Evolutionary conservation across 2,888 invertebrate genomes (phyloP).

Genomic region (Dusona sp.): DNA sequence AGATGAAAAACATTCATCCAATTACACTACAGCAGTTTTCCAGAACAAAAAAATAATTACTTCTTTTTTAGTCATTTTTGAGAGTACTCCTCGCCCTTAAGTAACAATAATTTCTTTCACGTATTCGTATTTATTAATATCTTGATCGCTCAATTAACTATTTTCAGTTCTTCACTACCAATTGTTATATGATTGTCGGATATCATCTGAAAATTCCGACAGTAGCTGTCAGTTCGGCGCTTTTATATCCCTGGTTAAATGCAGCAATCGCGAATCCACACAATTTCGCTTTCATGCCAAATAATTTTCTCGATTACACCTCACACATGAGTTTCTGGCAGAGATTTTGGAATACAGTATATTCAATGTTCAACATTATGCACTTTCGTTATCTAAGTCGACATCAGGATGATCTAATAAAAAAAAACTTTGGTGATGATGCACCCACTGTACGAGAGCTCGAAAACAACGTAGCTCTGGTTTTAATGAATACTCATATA

Average conservation of each 20-base stretch:
- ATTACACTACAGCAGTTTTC: too few species aligned
- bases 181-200: conserved; percentile 75
- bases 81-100: too few species aligned
- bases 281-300: conserved; percentile 74
- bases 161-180: conserved; percentile 73
- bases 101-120: not conserved
- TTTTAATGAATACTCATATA: conserved; percentile 86
- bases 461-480: conserved; percentile 85
- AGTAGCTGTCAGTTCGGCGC: conserved; percentile 71
- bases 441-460: conserved; percentile 83
- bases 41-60: too few species aligned
- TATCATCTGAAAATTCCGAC: conserved; percentile 74
- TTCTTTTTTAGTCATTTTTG: too few species aligned
- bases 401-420: conserved; percentile 73
- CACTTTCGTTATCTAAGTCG: conserved; percentile 67
- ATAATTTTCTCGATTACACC: conserved; percentile 62
- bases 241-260: conserved; percentile 75
- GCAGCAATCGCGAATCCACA: conserved; percentile 73
- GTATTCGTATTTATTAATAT: not conserved
- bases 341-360: conserved; percentile 73
- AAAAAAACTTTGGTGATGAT: conserved; percentile 73
- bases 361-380: conserved; percentile 48
- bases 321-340: conserved; percentile 72
- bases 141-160: not conserved
- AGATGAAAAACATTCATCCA: too few species aligned